A percentile compares a stretch with the other conserved stretches of the same genome.
Evolutionary conservation across 2,888 invertebrate species (phyloP).

Genomic region (Chrysodeixis includens): DNA sequence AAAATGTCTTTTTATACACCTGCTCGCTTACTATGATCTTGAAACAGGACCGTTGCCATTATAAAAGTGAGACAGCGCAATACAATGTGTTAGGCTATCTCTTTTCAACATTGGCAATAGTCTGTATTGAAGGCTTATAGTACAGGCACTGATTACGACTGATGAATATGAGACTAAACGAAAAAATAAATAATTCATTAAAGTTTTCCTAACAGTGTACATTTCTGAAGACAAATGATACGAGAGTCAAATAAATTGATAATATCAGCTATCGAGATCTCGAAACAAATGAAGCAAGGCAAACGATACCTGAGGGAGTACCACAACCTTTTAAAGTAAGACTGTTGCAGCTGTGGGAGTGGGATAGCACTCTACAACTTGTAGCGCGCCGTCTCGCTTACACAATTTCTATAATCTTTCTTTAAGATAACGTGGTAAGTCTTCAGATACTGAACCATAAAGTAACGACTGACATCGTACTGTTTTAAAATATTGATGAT

Average conservation of each 20-base stretch:
- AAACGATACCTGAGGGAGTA: slow-evolving; percentile 22
- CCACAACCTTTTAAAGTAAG: too few species aligned
- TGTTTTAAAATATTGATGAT: slow-evolving; percentile 50
- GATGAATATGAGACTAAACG: slow-evolving; percentile 73
- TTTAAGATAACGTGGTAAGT: too few species aligned
- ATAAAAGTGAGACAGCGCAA: too few species aligned
- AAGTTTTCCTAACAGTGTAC: slow-evolving; percentile 43
- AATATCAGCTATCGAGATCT: slow-evolving; percentile 42
- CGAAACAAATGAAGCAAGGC: slow-evolving; percentile 28
- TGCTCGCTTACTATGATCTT: slow-evolving; percentile 27
- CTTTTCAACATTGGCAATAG: too few species aligned
- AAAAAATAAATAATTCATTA: slow-evolving; percentile 60
- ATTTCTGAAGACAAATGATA: slow-evolving; percentile 24
- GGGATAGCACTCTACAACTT: too few species aligned
- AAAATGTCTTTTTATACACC: slow-evolving; percentile 63
- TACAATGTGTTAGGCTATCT: too few species aligned
- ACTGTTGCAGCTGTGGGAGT: too few species aligned
- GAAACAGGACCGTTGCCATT: too few species aligned
- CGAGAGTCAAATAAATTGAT: slow-evolving; percentile 27
- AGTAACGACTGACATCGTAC: slow-evolving; percentile 62
- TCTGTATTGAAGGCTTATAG: too few species aligned
- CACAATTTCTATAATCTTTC: too few species aligned
- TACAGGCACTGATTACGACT: slow-evolving; percentile 59
- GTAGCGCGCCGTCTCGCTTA: too few species aligned
- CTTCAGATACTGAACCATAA: slow-evolving; percentile 35